phyloP scores from a whole-genome alignment of 2,888 invertebrate species.

The Perizoma flavofasciatum region DNA sequence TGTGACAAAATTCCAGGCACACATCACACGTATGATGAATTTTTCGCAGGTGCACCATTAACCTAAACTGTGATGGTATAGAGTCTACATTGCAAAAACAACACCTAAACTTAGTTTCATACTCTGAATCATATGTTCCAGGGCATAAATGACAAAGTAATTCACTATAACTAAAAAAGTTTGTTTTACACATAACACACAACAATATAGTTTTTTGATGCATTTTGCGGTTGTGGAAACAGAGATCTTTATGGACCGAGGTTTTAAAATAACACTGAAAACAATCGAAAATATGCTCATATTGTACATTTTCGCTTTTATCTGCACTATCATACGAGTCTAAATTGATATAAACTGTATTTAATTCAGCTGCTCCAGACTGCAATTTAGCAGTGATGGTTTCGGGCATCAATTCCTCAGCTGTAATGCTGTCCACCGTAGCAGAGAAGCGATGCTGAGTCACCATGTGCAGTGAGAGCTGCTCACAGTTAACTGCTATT shows the following conservation, averaged over 20 bases:
- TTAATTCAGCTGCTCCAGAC: constrained; percentile 84
- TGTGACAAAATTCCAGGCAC: constrained; percentile 91
- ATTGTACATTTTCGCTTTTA: constrained; percentile 81
- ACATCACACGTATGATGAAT: constrained; percentile 94
- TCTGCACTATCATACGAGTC: constrained; percentile 87
- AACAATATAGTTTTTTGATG: constrained; percentile 92
- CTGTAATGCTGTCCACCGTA: constrained; percentile 90
- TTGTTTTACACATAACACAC: constrained; percentile 94
- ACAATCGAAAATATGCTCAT: constrained; percentile 91
- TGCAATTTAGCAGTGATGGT: constrained; percentile 88
- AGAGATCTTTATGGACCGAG: constrained; percentile 91
- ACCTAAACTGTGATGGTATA: constrained; percentile 92
- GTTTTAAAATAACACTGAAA: constrained; percentile 93
- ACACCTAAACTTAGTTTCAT: constrained; percentile 90
- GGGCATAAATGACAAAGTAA: constrained; percentile 94
- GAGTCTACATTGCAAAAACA: constrained; percentile 91
- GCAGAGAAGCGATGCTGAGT: constrained; percentile 92
- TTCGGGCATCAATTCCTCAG: constrained; percentile 88
- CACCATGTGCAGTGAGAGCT: constrained; percentile 91
- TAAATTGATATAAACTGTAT: constrained; percentile 87
- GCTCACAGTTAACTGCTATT: constrained; percentile 93
- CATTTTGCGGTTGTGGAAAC: constrained; percentile 93
- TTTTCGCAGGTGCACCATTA: constrained; percentile 94
- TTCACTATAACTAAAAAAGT: constrained; percentile 94
- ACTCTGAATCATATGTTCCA: constrained; percentile 87